These are phyloP conservation scores for Lepisosteus osseus DNA, from an alignment of 2,113 vertebrate species.

Conservation along the genomic window DNA sequence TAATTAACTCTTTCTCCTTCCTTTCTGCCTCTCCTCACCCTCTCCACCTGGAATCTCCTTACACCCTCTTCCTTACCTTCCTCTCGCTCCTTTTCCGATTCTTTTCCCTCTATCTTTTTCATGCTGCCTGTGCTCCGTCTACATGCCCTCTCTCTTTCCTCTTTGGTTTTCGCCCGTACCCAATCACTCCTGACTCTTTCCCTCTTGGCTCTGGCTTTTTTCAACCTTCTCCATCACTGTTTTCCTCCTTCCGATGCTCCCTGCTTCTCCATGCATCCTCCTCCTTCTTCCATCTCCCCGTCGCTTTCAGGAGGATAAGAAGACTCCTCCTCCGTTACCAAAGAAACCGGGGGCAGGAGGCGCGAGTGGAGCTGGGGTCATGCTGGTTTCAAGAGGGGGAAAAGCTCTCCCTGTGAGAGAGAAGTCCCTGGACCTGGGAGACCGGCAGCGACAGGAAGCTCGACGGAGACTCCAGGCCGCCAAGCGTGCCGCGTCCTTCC, in stretches of 20 bases:
- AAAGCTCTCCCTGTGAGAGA: constrained; percentile 60
- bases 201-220: constrained; percentile 15
- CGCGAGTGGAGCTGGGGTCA: constrained; percentile 37
- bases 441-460: constrained; percentile 91
- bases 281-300: constrained; percentile 32
- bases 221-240: neutral
- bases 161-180: neutral
- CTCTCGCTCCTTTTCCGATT: constrained; percentile 19
- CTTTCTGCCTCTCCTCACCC: constrained; percentile 41
- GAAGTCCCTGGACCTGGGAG: constrained; percentile 73
- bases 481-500: constrained; percentile 90
- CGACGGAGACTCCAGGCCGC: constrained; percentile 90
- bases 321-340: constrained; percentile 74
- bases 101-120: constrained; percentile 27
- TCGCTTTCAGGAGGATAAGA: constrained; percentile 67
- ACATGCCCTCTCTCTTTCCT: neutral
- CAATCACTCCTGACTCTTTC: constrained; percentile 14
- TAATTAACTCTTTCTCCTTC: constrained; percentile 48
- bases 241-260: neutral
- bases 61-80: neutral
- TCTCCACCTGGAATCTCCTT: constrained; percentile 5
- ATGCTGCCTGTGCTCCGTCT: neutral
- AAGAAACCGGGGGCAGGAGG: constrained; percentile 61
- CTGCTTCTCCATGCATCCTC: constrained; percentile 20
- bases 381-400: constrained; percentile 59